Base-by-base conservation (phyloP, 2,888 invertebrate genomes). In the Schizotus pectinicornis region DNA sequence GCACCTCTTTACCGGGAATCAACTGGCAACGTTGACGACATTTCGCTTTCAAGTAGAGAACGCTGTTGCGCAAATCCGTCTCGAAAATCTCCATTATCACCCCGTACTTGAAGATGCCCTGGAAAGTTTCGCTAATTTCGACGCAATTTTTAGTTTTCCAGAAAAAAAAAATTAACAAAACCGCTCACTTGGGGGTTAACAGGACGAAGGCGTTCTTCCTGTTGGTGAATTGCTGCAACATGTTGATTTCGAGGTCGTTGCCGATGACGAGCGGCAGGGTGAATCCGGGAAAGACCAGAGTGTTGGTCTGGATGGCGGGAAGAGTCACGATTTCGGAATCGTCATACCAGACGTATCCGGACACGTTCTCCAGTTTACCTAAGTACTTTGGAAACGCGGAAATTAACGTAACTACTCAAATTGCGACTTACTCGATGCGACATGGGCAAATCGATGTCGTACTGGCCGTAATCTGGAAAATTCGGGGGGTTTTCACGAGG, bases 1-100 rank as follows among this genome's bases (percentile, higher is more conserved):
- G 68, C 11, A 74, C 75, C 32, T 77, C 74, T 22, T 81, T 80
- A 8, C 67, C 71, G 0, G 72, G 66, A 1, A 87, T 67, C 42
- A 90, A 79, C 68, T 83, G 81, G 75, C 93, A 92, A 58, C 93
- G 81, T 74, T 93, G 92, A 45, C 92, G 78, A 0, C 91, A 92
- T 71, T 87, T 87, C 0, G 92, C 91, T 78, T 86, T 83, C n/a
- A 89, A 80, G 36, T 83, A 84, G 22, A 82, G 74, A 3, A 73
- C 69, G 53, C 82, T 83, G 54, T 85, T 83, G 51, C 82, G 82
- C 58, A 83, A 84, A 62, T 85, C 85, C 3, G 86, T 84, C 75
- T 89, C 88, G 13, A 85, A 87, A 6, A 88, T 85, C 76, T 89
- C 88, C 66, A 87, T 87, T 1, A 87, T 86, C 0, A 87, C 86